These are phyloP conservation scores for Melozone crissalis DNA, from an alignment of 2,113 vertebrate genomes.

Conservation along the genomic window DNA sequence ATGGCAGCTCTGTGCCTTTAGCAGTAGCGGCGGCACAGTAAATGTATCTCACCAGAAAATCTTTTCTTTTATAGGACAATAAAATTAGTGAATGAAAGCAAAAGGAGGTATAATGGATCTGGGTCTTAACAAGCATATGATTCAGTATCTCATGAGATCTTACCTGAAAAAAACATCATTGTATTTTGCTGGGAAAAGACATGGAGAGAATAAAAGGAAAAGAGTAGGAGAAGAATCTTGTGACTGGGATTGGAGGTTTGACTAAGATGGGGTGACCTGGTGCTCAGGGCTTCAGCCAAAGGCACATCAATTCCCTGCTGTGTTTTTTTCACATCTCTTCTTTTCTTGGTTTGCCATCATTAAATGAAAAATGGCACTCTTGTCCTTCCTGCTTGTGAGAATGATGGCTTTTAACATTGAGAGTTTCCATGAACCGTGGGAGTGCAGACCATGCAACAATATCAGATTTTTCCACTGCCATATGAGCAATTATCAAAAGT, in stretches of 20 bases:
- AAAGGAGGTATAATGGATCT: slow-evolving; percentile 35
- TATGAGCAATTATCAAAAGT: background rate
- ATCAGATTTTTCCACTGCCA: background rate
- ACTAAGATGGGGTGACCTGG: background rate
- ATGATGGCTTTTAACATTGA: background rate
- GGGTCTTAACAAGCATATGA: slow-evolving; percentile 26
- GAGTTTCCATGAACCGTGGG: background rate
- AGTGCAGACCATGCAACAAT: background rate
- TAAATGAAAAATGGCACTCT: background rate
- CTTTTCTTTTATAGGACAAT: slow-evolving; percentile 41
- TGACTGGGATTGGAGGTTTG: background rate
- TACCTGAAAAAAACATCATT: background rate
- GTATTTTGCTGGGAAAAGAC: background rate
- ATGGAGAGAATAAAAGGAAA: background rate
- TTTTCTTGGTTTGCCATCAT: background rate
- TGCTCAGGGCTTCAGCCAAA: background rate
- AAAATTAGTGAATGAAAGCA: slow-evolving; percentile 57
- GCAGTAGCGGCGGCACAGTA: background rate
- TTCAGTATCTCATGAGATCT: slow-evolving; percentile 9
- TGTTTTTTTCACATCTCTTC: background rate
- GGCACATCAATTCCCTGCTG: background rate
- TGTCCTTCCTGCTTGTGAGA: background rate
- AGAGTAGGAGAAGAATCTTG: background rate
- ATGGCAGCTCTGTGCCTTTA: background rate
- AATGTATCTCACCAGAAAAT: slow-evolving; percentile 13